Percentiles rank a stretch among this genome's conserved stretches.
Conservation (phyloP, 1,140 invertebrate genomes). For the Colletes latitarsis region DNA sequence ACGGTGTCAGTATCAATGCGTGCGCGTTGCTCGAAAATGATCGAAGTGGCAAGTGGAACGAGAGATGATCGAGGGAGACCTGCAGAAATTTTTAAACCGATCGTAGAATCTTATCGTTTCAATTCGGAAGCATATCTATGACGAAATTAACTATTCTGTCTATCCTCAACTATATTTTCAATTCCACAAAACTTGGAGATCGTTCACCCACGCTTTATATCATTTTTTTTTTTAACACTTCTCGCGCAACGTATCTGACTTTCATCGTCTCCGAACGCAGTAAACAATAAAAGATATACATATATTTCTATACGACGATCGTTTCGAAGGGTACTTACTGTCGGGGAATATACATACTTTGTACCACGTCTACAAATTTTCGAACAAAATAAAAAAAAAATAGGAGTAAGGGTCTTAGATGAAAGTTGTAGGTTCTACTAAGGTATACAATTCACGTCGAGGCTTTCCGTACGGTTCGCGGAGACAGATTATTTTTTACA, state of each 20-base stretch:
- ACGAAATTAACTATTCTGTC: too few species aligned
- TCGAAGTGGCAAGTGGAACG: not conserved
- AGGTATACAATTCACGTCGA: not conserved
- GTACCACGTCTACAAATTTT: conserved; percentile 19
- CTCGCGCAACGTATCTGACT: not conserved
- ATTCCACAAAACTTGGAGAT: not conserved
- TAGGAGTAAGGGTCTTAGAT: conserved; percentile 30
- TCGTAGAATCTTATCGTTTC: too few species aligned
- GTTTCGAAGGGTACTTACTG: not conserved
- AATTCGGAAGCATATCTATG: too few species aligned
- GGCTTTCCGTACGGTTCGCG: not conserved
- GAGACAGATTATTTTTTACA: conserved; percentile 44
- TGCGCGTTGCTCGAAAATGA: not conserved
- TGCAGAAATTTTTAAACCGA: not conserved
- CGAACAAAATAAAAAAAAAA: not conserved
- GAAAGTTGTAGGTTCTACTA: conserved; percentile 30
- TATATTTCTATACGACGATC: not conserved
- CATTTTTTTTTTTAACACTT: not conserved
- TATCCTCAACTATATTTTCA: too few species aligned
- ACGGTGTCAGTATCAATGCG: not conserved
- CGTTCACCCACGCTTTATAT: too few species aligned
- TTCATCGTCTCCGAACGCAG: not conserved
- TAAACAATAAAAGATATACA: not conserved
- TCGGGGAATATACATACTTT: conserved; percentile 13
- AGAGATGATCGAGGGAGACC: not conserved